A percentile compares a stretch with the other conserved stretches of the same genome.
Conservation (phyloP, 2,113 vertebrate species). For the Tragelaphus scriptus region DNA sequence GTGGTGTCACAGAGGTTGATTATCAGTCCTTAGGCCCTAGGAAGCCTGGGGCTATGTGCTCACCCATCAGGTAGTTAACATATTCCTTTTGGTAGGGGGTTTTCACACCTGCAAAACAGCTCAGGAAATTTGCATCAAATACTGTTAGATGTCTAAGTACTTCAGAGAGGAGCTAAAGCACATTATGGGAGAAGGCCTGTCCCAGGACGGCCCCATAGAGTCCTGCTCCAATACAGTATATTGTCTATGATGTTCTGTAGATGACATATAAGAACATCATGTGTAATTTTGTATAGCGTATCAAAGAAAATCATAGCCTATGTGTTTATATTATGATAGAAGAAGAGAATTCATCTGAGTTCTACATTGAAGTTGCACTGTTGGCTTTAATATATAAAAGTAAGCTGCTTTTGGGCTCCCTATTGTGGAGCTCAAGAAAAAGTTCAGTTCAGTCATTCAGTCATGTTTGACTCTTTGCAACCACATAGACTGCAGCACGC, state of each 20-base stretch:
- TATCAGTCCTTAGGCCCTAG: neutral
- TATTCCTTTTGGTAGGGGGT: neutral
- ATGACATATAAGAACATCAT: neutral
- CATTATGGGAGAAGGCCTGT: neutral
- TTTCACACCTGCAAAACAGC: neutral
- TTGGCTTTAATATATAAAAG: neutral
- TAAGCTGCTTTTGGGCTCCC: neutral
- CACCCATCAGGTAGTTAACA: neutral
- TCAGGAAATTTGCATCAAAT: neutral
- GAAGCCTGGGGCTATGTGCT: neutral
- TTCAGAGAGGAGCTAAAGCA: neutral
- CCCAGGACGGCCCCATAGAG: neutral
- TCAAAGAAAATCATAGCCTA: neutral
- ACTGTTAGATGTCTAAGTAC: neutral
- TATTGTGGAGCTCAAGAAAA: neutral
- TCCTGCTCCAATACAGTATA: neutral
- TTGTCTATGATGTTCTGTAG: neutral
- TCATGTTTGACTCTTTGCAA: neutral
- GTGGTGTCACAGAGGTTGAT: neutral
- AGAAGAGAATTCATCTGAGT: neutral
- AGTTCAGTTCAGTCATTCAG: neutral
- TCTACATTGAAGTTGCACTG: neutral
- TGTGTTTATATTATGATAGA: neutral
- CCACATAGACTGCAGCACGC: rapidly evolving
- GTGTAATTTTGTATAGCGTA: neutral